These are phyloP conservation scores for Malurus splendens DNA, from an alignment of 2,797 vertebrate genomes.

Conservation along the genomic window DNA sequence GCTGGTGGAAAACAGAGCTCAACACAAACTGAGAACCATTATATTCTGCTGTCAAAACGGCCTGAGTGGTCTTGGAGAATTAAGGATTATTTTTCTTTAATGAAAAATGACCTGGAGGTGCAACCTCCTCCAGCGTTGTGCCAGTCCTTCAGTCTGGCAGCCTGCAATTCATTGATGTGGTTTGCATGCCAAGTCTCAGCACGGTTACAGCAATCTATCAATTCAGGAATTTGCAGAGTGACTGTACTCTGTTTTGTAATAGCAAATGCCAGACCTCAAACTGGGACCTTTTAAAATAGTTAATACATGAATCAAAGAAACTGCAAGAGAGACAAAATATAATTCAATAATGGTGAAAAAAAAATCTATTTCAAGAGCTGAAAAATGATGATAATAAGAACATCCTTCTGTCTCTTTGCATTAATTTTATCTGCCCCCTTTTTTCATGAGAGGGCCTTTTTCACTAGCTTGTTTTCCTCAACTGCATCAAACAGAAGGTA, in stretches of 20 bases:
- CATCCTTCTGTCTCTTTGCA: neutral
- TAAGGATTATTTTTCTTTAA: neutral
- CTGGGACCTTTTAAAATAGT: neutral
- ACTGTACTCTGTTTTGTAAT: neutral
- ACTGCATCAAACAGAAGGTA: neutral
- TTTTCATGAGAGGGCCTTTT: neutral
- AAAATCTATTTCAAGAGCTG: neutral
- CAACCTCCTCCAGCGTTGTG: neutral
- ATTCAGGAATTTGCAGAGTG: neutral
- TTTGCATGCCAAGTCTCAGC: neutral
- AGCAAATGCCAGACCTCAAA: neutral
- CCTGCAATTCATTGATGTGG: neutral
- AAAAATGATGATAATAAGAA: neutral
- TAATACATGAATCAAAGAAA: neutral
- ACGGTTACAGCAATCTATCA: neutral
- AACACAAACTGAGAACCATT: neutral
- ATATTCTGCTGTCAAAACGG: neutral
- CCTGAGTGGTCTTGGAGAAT: neutral
- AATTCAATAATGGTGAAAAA: neutral
- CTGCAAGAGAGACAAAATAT: neutral
- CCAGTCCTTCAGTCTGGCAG: neutral
- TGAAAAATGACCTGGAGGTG: neutral
- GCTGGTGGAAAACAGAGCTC: neutral
- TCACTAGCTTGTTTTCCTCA: neutral
- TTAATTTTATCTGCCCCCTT: neutral